phyloP scores from a whole-genome alignment of 1,140 invertebrate species.

The Rhyzopertha dominica region DNA sequence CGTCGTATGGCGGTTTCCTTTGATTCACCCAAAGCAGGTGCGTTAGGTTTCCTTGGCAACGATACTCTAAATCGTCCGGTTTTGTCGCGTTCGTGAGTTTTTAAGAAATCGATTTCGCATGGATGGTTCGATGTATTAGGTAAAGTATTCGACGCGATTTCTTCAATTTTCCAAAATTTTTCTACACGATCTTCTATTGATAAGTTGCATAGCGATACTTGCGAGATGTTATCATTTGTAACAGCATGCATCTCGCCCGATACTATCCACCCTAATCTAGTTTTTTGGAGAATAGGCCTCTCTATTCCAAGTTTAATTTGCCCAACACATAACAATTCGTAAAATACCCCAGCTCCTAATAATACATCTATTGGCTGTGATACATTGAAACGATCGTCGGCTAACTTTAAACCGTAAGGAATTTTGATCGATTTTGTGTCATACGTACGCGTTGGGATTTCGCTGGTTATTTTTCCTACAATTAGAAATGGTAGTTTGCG shows the following conservation, averaged over 20 bases:
- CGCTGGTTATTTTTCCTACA: conserved; percentile 6
- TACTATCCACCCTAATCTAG: too few species aligned
- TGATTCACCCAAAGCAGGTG: conserved; percentile 19
- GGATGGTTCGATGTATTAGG: too few species aligned
- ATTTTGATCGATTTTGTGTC: conserved; percentile 12
- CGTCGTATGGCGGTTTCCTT: conserved; percentile 13
- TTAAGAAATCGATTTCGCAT: too few species aligned
- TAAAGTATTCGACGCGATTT: too few species aligned
- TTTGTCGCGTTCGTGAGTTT: too few species aligned
- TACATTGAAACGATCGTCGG: conserved; percentile 13
- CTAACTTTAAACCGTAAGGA: conserved; percentile 13
- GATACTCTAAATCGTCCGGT: too few species aligned
- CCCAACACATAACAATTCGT: conserved; percentile 19
- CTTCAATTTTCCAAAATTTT: too few species aligned
- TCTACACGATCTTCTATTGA: too few species aligned
- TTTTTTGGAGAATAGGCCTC: too few species aligned
- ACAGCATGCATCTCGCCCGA: too few species aligned
- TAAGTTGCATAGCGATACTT: too few species aligned
- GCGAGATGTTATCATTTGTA: too few species aligned
- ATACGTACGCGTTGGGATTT: conserved; percentile 12
- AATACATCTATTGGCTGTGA: conserved; percentile 16
- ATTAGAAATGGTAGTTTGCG: conserved; percentile 9
- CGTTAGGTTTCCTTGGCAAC: conserved; percentile 6
- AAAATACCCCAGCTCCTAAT: conserved; percentile 20
- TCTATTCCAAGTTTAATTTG: conserved; percentile 13